Conservation (phyloP, 2,888 invertebrate species). For the Clanis bilineata region DNA sequence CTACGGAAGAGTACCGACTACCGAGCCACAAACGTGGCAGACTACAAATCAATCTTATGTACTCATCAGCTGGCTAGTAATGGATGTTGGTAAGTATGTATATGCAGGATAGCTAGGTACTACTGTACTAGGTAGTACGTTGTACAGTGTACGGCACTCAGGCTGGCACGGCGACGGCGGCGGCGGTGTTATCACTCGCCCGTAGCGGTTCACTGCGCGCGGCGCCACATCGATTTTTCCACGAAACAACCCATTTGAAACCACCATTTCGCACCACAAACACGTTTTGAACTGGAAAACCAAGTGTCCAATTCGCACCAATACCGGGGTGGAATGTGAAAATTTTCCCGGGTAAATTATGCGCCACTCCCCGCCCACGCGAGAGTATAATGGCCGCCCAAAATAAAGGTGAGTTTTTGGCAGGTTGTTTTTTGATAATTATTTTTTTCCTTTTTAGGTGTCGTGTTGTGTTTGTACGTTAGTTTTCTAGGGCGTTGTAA, state of each 20-base stretch:
- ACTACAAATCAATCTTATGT: conserved; percentile 22
- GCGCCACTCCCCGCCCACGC: conserved; percentile 49
- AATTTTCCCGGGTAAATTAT: conserved; percentile 56
- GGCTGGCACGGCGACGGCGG: conserved; percentile 33
- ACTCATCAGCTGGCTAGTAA: conserved; percentile 30
- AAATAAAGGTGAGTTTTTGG: conserved; percentile 67
- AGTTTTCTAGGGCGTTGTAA: conserved; percentile 44
- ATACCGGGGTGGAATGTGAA: conserved; percentile 52
- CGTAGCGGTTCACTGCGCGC: conserved; percentile 66
- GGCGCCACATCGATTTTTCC: conserved; percentile 76
- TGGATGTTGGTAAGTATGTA: conserved; percentile 32
- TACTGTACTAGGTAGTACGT: no score
- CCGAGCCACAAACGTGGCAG: conserved; percentile 17
- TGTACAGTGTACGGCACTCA: conserved; percentile 22
- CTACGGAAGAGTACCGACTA: conserved; percentile 16
- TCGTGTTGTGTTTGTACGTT: conserved; percentile 35
- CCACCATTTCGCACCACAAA: conserved; percentile 66
- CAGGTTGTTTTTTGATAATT: conserved; percentile 20
- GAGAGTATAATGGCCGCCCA: conserved; percentile 66
- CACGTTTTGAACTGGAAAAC: conserved; percentile 54
- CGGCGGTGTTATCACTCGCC: conserved; percentile 65
- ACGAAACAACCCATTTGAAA: conserved; percentile 69
- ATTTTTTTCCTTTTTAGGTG: conserved; percentile 13
- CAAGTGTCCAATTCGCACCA: conserved; percentile 37
- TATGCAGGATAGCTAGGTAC: conserved; percentile 31